Percentiles rank a stretch among this genome's conserved stretches.
phyloP scores from a whole-genome alignment of 2,113 vertebrate species.

The Phrynosoma blainvillii region DNA sequence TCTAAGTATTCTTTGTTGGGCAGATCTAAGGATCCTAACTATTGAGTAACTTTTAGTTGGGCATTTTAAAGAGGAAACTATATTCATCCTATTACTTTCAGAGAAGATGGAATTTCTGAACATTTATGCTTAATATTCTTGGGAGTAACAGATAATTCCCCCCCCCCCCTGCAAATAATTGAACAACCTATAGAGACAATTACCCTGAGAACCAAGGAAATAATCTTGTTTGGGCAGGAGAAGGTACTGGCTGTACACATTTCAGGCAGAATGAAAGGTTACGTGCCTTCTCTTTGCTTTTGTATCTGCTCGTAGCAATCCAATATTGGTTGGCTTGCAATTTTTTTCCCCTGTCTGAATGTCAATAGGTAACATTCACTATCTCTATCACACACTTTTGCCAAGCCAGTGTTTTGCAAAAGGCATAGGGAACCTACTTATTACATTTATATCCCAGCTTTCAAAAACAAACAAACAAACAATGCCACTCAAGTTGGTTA shows the following conservation, averaged over 20 bases:
- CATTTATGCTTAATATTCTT: neutral
- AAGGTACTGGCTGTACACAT: neutral
- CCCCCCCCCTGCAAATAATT: neutral
- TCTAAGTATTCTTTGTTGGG: neutral
- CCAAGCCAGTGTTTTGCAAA: slow-evolving; percentile 42
- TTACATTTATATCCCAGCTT: neutral
- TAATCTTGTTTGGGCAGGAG: neutral
- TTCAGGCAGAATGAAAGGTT: slow-evolving; percentile 5
- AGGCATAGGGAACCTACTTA: neutral
- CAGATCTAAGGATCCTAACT: neutral
- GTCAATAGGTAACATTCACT: slow-evolving; percentile 36
- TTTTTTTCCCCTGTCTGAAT: slow-evolving; percentile 40
- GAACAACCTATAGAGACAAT: neutral
- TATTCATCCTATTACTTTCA: neutral
- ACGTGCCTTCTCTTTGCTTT: slow-evolving; percentile 25
- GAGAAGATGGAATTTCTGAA: neutral
- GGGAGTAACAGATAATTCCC: neutral
- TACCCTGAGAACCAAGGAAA: neutral
- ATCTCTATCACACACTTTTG: slow-evolving; percentile 30
- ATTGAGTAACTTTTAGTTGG: neutral
- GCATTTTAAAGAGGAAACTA: neutral
- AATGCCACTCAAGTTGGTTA: no score
- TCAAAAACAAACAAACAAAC: no score
- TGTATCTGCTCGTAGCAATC: slow-evolving; percentile 15
- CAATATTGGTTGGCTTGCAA: neutral